Evolutionary conservation across 92 coral and sea anemone species (phyloP).

Genomic region (Hydrozoanthus gracilis): DNA sequence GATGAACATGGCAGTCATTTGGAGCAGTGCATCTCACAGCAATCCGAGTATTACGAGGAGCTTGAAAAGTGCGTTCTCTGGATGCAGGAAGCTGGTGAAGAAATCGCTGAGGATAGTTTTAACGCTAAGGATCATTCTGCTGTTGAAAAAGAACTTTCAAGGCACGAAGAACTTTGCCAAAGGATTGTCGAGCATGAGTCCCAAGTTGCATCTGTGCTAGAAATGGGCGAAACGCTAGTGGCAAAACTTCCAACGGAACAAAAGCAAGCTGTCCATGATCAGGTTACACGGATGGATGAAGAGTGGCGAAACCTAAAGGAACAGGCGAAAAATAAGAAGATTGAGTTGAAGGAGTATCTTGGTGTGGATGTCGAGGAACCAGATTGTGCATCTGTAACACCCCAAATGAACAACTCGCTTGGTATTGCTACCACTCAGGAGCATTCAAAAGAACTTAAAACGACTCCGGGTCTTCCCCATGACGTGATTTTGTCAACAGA

Average conservation of each 20-base stretch:
- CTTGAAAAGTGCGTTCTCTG: slow-evolving; percentile 90
- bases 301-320: slow-evolving; percentile 87
- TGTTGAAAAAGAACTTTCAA: slow-evolving; percentile 64
- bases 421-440: neutral
- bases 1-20: slow-evolving; percentile 74
- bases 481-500: neutral
- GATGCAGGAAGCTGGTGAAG: slow-evolving; percentile 88
- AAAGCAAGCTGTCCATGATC: slow-evolving; percentile 73
- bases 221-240: slow-evolving; percentile 72
- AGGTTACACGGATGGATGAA: slow-evolving; percentile 79
- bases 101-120: slow-evolving; percentile 64
- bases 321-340: slow-evolving; percentile 81
- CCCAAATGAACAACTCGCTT: neutral
- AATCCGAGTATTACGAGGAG: slow-evolving; percentile 84
- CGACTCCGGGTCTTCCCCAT: neutral
- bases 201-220: slow-evolving; percentile 67
- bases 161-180: slow-evolving; percentile 67
- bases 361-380: slow-evolving; percentile 61
- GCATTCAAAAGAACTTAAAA: neutral
- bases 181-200: slow-evolving; percentile 65
- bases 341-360: slow-evolving; percentile 68
- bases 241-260: slow-evolving; percentile 76
- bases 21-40: slow-evolving; percentile 92
- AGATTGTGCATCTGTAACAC: neutral
- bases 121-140: slow-evolving; percentile 56